Base-by-base conservation (phyloP, 92 coral and sea anemone species). In the Zoanthus sansibaricus region DNA sequence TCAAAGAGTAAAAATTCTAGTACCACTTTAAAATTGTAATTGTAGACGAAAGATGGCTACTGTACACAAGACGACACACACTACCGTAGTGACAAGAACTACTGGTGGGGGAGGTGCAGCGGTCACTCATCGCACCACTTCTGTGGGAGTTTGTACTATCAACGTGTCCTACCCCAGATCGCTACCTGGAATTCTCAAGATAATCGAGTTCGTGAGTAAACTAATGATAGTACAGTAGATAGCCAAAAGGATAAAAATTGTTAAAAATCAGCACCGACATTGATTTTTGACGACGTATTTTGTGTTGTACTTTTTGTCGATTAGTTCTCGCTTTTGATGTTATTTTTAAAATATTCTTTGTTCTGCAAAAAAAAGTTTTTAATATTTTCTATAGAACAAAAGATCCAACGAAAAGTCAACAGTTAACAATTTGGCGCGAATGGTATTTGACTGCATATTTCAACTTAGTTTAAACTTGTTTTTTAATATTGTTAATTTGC, bases 121-220 rank as follows among this genome's bases (percentile, higher is more conserved):
- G 3, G 69, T 62, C 9, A 78, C 83, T 42, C 83, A 56, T 46
- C 83, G 44, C 71, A 78, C 83, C 51, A 78, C 71, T 21, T 78
- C 83, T 14, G 71, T 52, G 11, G 83, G 83, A 7, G 70, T 78
- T 64, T 78, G 83, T 20, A 78, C 83, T 14, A 78, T 78, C 71
- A 78, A 78, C 31, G 71, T 78, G 7, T 55, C 83, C 1, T 78
- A 78, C 42, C 83, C 83, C 71, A 56, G 15, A 71, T 55, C 83
- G 7, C 8, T 78, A 16, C 83, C 83, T 8, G 83, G 83, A 46
- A 78, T 78, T 15, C 83, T 78, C 32, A 78, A 78, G 83, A 78
- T 78, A 4, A 7, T 78, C 33, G 83, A 78, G 70, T 78, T 78
- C 11, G 83, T 78, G 48, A 78, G 83, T 78, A 58, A n/a, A 62